Evolutionary conservation across 1,140 invertebrate species (phyloP), one percentile per base, ranked within the genome.

Genomic region (Apis dorsata): DNA sequence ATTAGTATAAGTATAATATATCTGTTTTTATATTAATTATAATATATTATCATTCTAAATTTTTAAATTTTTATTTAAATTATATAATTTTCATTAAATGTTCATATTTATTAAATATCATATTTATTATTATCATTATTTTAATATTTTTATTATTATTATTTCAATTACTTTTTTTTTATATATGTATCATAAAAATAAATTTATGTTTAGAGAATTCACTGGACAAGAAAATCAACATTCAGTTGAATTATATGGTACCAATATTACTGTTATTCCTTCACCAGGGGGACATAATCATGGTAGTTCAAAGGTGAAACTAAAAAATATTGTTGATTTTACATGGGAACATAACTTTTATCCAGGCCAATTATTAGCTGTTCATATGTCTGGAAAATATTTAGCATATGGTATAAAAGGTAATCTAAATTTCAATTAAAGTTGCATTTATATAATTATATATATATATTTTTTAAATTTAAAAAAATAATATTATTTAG

Each of bases 351-450:
- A 96, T 51, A 96, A 96, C 88, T 97, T 97, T 91, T 98, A 98
- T 88, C 95, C 95, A 13, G 98, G 98, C 2, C 97, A 98, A 89
- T 93, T 99, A 44, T 95, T 99, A n/a, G 97, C 98, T 60, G 96
- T 98, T 70, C 98, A 99, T 93, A 96, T 97, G 83, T 96, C 96
- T 92, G 97, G 97, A 85, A 97, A 97, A 90, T 97, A 97, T 92
- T 94, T 98, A 86, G 98, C 98, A 0, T 99, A 99, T 95, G 97
- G 96, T 70, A 96, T 99, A 75, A 98, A 97, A 96, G 96, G 97
- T 98, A 94, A 88, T 17, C 2, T 51, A 70, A 21, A 57, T 63
- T 74, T 70, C n/a, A 75, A 53, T 24, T 13, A 55, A 44, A n/a
- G 15, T 77, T 75, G 72, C 9, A 68, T 5, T 10, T 69, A 49